These are phyloP conservation scores for Onthophagus sagittarius DNA, from an alignment of 2,888 invertebrate genomes.

Conservation along the genomic window DNA sequence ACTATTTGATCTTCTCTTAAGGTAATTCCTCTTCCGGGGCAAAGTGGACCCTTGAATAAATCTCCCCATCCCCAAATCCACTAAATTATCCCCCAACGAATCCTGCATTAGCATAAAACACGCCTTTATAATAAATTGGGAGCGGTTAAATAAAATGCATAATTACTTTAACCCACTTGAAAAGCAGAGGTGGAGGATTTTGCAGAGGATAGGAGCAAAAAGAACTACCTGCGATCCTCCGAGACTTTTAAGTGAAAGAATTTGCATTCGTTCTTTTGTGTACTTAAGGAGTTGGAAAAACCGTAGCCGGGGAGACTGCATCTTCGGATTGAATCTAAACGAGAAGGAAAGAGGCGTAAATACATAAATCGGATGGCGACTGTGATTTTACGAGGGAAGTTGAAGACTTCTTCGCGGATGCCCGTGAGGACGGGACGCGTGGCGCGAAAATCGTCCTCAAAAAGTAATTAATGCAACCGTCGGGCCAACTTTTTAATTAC, in stretches of 20 bases:
- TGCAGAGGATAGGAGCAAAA: background rate
- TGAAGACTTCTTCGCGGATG: background rate
- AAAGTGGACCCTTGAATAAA: background rate
- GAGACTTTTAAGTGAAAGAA: constrained; percentile 10
- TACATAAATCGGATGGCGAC: constrained; percentile 4
- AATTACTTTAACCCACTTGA: constrained; percentile 39
- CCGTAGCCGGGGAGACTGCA: background rate
- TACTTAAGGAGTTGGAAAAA: constrained; percentile 3
- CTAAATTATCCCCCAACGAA: constrained; percentile 41
- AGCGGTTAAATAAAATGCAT: constrained; percentile 44
- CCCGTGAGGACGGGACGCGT: background rate
- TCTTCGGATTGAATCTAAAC: constrained; percentile 7
- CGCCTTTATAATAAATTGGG: constrained; percentile 43
- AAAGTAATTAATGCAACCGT: background rate
- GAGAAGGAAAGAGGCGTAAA: constrained; percentile 1
- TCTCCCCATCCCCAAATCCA: background rate
- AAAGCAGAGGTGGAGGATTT: background rate
- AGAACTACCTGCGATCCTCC: constrained; percentile 6
- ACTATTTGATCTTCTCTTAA: background rate
- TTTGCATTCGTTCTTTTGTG: constrained; percentile 10
- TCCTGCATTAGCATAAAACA: constrained; percentile 41
- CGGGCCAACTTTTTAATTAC: constrained; percentile 9
- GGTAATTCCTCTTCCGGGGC: background rate
- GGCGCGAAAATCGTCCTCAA: background rate
- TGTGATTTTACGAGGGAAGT: constrained; percentile 3